Base-by-base conservation (phyloP, 2,888 invertebrate genomes). In the Tenthredo notha region DNA sequence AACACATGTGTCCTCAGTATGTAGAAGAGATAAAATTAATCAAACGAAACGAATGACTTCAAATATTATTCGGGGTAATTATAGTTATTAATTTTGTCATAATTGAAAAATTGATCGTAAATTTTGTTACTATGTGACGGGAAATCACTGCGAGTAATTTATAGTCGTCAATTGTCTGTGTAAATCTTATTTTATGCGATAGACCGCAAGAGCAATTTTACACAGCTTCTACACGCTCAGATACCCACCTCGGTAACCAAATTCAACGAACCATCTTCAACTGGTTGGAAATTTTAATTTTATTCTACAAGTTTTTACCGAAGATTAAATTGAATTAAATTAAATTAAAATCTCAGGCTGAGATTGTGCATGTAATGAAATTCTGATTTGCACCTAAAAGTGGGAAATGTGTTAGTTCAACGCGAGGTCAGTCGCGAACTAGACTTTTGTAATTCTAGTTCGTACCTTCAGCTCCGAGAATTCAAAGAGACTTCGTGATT, bases 141-240 rank as follows among this genome's bases (percentile, higher is more conserved):
- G 10, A 43, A 74, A 43, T 43, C 37, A 74, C 43, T 43, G 21
- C 40, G 21, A 6, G 50, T 77, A 77, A 77, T 77, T 77, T 50
- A 77, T 77, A 9, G 77, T 77, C 77, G 7, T 77, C 50, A 33
- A 77, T 77, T 50, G 50, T 77, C 77, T 77, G 77, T 77, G 77
- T 77, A 77, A 77, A 77, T 77, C 77, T 29, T 54, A 54, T 54
- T 50, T 54, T 77, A 77, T 33, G 67, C 67, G 61, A 21, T 33
- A 33, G 77, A 54, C 77, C 75, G 75, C 75, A 75, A 37, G 10
- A 70, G n/a, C 37, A 40, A 70, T 70, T 37, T 70, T 67, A 15
- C 67, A 25, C 21, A 7, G 58, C 5, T 61, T 25, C 61, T 61
- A 21, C 67, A 67, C 67, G 67, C 67, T 33, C 67, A 67, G 33